A percentile compares a stretch with the other conserved stretches of the same genome.
Conservation (phyloP, 2,797 vertebrate genomes). For the Sylvia borin region DNA sequence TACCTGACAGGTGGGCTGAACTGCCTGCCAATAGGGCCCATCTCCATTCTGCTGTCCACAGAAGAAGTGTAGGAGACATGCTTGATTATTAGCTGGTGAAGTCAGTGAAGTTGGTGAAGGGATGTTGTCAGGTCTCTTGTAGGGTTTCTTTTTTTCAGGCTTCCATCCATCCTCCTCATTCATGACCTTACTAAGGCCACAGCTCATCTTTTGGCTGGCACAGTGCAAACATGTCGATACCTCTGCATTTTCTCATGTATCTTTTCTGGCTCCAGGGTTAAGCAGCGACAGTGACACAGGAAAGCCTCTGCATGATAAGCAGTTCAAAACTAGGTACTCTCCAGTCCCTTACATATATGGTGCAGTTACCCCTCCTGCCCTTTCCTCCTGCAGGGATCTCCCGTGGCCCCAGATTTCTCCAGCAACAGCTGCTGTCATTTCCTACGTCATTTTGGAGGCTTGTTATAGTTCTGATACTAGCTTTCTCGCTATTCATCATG, state of each 20-base stretch:
- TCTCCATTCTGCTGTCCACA: not conserved
- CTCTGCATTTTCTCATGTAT: accelerated
- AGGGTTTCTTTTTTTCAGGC: not conserved
- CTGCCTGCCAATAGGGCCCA: not conserved
- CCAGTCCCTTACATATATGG: not conserved
- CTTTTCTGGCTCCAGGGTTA: not conserved
- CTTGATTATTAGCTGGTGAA: not conserved
- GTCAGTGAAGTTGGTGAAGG: not conserved
- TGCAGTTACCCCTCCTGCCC: not conserved
- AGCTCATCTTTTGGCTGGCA: not conserved
- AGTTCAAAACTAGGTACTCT: not conserved
- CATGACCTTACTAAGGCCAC: not conserved
- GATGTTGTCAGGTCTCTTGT: not conserved
- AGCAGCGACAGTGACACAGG: not conserved
- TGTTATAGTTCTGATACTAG: not conserved
- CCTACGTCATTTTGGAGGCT: not conserved
- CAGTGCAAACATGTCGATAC: accelerated
- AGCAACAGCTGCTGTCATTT: not conserved
- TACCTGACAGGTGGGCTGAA: not conserved
- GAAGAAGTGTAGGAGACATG: not conserved
- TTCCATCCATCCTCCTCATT: not conserved
- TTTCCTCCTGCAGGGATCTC: not conserved
- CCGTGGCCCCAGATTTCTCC: not conserved
- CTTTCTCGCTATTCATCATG: not conserved
- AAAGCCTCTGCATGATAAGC: not conserved